These are phyloP conservation scores for Porites australiensis DNA, from an alignment of 64 coral and sea anemone genomes.

Conservation along the genomic window DNA sequence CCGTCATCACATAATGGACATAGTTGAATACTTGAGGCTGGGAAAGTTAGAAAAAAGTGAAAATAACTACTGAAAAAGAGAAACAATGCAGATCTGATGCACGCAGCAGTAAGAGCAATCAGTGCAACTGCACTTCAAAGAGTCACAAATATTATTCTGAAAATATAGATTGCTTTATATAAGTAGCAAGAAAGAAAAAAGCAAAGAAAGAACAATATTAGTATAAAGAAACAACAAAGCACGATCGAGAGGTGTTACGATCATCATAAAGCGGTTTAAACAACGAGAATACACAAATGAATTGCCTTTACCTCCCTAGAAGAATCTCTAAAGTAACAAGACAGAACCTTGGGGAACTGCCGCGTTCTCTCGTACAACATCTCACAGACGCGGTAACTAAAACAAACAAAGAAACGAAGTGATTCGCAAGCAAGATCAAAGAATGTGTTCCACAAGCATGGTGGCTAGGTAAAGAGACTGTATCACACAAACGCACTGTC, in stretches of 20 bases:
- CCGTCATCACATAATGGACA: constrained; percentile 88
- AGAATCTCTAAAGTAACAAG: constrained; percentile 93
- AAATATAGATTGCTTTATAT: no score
- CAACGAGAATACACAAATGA: background rate
- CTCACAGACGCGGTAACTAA: constrained; percentile 96
- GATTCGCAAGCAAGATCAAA: no score
- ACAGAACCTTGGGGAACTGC: constrained; percentile 90
- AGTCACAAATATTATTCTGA: no score
- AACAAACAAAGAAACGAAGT: background rate
- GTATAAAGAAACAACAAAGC: no score
- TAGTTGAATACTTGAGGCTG: constrained; percentile 93
- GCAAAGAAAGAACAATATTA: no score
- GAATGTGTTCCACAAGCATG: background rate
- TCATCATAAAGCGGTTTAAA: background rate
- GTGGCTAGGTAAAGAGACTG: no score
- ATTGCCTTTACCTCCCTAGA: constrained; percentile 75
- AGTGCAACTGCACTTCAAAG: no score
- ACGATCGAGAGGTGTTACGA: background rate
- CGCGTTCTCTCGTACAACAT: constrained; percentile 91
- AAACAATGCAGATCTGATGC: background rate
- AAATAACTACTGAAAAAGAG: no score
- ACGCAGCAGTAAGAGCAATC: no score
- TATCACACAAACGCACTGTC: no score
- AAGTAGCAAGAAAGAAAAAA: no score
- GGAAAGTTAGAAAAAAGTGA: background rate